Evolutionary conservation across 2,888 invertebrate species (phyloP), one percentile per base, ranked within the genome.

Genomic region (Aromia moschata): DNA sequence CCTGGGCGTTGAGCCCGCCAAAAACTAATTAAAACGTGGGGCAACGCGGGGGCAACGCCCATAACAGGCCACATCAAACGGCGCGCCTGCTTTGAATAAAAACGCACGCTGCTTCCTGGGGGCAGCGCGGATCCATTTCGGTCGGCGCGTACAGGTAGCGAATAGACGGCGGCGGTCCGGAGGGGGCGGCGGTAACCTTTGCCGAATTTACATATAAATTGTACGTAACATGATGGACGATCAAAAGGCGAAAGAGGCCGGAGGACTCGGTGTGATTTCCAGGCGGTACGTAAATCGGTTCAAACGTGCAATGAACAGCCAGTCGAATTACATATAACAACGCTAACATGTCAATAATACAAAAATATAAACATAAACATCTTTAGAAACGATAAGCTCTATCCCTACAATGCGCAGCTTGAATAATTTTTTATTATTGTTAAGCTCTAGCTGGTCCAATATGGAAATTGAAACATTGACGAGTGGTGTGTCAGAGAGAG

Each of bases 121-220:
- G 16, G 46, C 37, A 47, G 37, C 33, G 36, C 47, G 37, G 47
- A 17, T 47, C 25, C 25, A n/a, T 46, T 46, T 16, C 33, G 47
- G 16, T 33, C 11, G 14, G 36, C 47, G 33, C 47, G 47, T 36
- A 36, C 33, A 47, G 47, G 47, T 47, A 47, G 47, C 17, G 20
- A 58, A 67, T 67, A 65, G 61, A 60, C 59, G 56, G 61, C 53
- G 58, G 62, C 59, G 31, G 57, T 64, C 55, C 37, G 44, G 44
- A 25, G 3, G 25, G 4, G 56, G 43, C 59, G 57, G 33, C 43
- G 56, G 55, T 64, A 64, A 68, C 65, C 68, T 68, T 66, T 64
- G 65, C 61, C 57, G 68, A 70, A 74, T 75, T 75, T 73, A 64
- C 75, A 75, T 75, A 71, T 75, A 75, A 70, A 75, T 75, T 74